Evolutionary conservation across 2,113 vertebrate genomes (phyloP).

Genomic region (Vanacampus margaritifer): DNA sequence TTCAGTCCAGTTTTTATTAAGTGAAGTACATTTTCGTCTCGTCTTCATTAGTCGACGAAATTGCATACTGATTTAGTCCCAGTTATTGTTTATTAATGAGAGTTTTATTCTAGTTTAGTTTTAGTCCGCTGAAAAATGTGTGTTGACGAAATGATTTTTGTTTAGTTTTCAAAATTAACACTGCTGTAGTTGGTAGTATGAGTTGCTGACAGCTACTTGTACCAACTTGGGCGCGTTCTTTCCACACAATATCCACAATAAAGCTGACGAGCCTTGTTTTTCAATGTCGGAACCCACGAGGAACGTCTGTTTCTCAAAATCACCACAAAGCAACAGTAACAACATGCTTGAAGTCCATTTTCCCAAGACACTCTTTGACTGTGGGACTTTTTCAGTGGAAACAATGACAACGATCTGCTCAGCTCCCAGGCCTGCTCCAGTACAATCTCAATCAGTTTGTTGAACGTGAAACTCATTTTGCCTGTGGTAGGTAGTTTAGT

Average conservation of each 20-base stretch:
- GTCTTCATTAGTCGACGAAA: too few relatives aligned
- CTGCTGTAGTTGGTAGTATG: slow-evolving; percentile 35
- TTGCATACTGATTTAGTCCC: too few relatives aligned
- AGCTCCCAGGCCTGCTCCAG: slow-evolving; percentile 36
- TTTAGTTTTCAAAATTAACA: too few relatives aligned
- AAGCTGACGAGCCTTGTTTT: slow-evolving; percentile 39
- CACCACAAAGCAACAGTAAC: slow-evolving; percentile 47
- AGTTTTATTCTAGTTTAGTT: too few relatives aligned
- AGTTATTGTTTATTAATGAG: too few relatives aligned
- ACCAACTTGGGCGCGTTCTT: slow-evolving; percentile 37
- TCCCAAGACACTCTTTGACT: slow-evolving; percentile 45
- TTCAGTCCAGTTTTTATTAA: too few relatives aligned
- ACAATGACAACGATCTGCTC: slow-evolving; percentile 48
- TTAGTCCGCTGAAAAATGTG: too few relatives aligned
- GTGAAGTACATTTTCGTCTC: too few relatives aligned
- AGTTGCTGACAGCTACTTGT: slow-evolving; percentile 24
- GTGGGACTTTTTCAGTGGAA: slow-evolving; percentile 61
- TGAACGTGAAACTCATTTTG: slow-evolving; percentile 28
- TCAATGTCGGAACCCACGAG: slow-evolving; percentile 45
- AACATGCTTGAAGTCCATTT: slow-evolving; percentile 52
- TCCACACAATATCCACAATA: slow-evolving; percentile 50
- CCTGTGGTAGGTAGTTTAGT: slow-evolving; percentile 39
- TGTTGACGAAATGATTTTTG: too few relatives aligned
- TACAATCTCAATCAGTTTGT: slow-evolving; percentile 47
- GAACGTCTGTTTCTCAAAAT: slow-evolving; percentile 42